Evolutionary conservation across 1,140 invertebrate genomes (phyloP).

Genomic region (Drosophila nigromelanica): DNA sequence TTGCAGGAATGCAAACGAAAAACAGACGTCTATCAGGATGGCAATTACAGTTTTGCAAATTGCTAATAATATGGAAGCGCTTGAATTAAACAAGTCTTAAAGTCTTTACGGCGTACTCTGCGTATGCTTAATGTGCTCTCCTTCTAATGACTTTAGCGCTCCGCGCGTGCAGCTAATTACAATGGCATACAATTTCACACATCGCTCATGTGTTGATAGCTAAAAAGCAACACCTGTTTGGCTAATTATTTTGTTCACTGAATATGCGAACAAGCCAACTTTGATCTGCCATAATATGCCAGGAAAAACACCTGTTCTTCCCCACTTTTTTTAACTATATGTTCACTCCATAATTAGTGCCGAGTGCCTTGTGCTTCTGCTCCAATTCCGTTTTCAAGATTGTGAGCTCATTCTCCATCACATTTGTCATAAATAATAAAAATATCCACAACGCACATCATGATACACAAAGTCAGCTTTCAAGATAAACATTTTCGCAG

Average conservation of each 20-base stretch:
- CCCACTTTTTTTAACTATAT: constrained; percentile 22
- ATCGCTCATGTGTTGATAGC: constrained; percentile 24
- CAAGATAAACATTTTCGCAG: not conserved
- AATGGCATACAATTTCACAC: constrained; percentile 29
- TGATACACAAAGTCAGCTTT: constrained; percentile 10
- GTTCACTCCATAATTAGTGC: constrained; percentile 45
- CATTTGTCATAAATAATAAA: constrained; percentile 55
- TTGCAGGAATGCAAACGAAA: not conserved
- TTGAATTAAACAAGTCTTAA: constrained; percentile 11
- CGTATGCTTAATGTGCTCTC: constrained; percentile 11
- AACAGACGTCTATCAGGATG: not conserved
- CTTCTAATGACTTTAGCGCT: constrained; percentile 50
- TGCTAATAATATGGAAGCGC: constrained; percentile 23
- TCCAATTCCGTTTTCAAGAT: constrained; percentile 19
- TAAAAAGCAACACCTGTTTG: constrained; percentile 41
- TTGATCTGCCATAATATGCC: constrained; percentile 28
- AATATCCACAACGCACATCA: constrained; percentile 12
- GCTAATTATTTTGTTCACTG: constrained; percentile 79
- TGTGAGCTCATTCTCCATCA: not conserved
- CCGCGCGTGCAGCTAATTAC: constrained; percentile 48
- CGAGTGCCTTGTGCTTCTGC: constrained; percentile 33
- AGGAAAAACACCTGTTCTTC: constrained; percentile 46
- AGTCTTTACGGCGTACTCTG: not conserved
- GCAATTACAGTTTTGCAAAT: constrained; percentile 33
- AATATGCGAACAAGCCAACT: constrained; percentile 40